Percentiles rank a stretch among this genome's conserved stretches.
These are phyloP conservation scores for Colinus virginianus DNA, from an alignment of 2,113 vertebrate species.

Conservation along the genomic window DNA sequence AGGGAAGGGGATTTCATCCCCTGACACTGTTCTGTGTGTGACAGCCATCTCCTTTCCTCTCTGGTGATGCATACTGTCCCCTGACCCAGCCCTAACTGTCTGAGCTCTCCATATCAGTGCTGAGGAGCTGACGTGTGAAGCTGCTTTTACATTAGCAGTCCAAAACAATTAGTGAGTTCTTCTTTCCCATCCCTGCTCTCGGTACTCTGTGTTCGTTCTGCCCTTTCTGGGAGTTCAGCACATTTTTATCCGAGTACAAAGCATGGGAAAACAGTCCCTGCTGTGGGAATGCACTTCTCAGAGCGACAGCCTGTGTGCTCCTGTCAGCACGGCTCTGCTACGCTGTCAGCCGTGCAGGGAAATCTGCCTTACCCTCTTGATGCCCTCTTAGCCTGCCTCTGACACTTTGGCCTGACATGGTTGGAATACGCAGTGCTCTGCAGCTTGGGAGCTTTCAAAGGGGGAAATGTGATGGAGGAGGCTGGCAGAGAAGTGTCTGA, in stretches of 20 bases:
- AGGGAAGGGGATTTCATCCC: background rate
- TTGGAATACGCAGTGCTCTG: background rate
- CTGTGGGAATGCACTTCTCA: accelerated
- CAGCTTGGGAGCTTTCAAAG: background rate
- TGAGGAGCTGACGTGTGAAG: background rate
- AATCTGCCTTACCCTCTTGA: background rate
- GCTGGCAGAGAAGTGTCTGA: accelerated
- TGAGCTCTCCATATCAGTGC: background rate
- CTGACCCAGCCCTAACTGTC: accelerated
- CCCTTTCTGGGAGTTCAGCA: background rate
- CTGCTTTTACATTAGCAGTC: background rate
- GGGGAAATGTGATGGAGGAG: background rate
- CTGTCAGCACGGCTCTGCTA: accelerated
- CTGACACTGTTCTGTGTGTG: too few species aligned
- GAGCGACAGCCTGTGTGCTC: accelerated
- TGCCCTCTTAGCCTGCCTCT: background rate
- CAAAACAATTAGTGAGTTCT: background rate
- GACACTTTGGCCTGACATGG: background rate
- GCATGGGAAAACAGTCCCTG: background rate
- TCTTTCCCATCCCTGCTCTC: background rate
- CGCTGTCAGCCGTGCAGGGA: background rate
- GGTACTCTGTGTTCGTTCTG: accelerated
- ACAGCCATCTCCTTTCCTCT: background rate
- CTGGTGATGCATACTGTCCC: background rate
- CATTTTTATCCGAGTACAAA: background rate